Conservation (phyloP, 2,113 vertebrate genomes). For the Sander vitreus region DNA sequence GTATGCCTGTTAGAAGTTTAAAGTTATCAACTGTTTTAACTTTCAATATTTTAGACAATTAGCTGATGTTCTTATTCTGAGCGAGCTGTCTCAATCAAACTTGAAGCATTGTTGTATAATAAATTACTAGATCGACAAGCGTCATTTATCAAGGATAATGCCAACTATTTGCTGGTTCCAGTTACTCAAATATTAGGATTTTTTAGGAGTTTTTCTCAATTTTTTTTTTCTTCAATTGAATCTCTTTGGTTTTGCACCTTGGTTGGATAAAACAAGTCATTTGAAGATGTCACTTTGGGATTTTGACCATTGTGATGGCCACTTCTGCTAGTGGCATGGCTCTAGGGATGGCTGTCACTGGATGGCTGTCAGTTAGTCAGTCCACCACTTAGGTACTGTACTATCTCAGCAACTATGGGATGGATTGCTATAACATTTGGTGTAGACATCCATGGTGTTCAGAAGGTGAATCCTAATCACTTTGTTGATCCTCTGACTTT, state of each 20-base stretch:
- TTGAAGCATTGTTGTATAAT: neutral
- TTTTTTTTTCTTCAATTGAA: neutral
- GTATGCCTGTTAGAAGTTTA: constrained; percentile 15
- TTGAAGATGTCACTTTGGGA: neutral
- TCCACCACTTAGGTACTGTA: neutral
- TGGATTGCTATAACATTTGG: neutral
- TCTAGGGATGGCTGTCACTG: neutral
- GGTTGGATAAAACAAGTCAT: neutral
- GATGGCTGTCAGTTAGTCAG: neutral
- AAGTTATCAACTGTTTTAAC: constrained; percentile 25
- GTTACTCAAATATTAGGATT: neutral
- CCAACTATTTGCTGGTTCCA: neutral
- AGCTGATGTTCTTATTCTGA: constrained; percentile 10
- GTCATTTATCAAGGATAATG: neutral
- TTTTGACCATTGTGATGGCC: neutral
- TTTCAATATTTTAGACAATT: neutral
- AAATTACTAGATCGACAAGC: neutral
- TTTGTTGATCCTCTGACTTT: neutral
- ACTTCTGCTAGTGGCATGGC: neutral
- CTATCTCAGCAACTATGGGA: neutral
- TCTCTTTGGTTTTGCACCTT: neutral
- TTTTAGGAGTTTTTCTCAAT: neutral
- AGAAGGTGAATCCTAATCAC: neutral
- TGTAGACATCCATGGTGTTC: neutral
- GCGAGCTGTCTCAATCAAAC: neutral